Evolutionary conservation across 2,113 vertebrate genomes (phyloP).

Genomic region (Eonycteris spelaea): DNA sequence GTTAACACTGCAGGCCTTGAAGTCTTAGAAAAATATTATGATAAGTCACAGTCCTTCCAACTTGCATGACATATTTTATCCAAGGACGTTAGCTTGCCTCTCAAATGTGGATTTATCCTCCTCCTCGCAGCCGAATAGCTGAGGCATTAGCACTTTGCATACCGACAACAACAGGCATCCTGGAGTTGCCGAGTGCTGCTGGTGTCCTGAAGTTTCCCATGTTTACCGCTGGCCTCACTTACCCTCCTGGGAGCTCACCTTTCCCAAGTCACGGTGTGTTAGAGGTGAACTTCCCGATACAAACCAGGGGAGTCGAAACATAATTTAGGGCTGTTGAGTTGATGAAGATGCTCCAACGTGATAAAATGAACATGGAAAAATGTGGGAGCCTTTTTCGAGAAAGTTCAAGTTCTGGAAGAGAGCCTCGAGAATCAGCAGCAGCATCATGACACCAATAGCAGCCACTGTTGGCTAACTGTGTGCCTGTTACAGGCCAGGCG

Average conservation of each 20-base stretch:
- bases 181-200: background rate
- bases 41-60: constrained; percentile 5
- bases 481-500: background rate
- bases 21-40: constrained; percentile 57
- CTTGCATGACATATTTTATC: constrained; percentile 8
- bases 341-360: too few relatives aligned
- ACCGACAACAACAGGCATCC: background rate
- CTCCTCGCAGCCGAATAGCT: background rate
- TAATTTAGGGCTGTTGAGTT: background rate
- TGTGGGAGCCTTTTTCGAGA: background rate
- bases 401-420: background rate
- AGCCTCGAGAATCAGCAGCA: background rate
- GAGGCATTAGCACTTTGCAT: background rate
- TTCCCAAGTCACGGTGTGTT: background rate
- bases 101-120: background rate
- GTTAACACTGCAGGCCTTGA: constrained; percentile 35
- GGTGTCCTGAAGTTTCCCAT: background rate
- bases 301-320: background rate
- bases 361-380: background rate
- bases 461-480: background rate
- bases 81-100: background rate
- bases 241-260: background rate
- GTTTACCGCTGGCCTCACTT: background rate
- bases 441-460: background rate
- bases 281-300: background rate